A percentile compares a stretch with the other conserved stretches of the same genome.
Conservation (phyloP, 1,140 invertebrate genomes). For the Dufourea novaeangliae region DNA sequence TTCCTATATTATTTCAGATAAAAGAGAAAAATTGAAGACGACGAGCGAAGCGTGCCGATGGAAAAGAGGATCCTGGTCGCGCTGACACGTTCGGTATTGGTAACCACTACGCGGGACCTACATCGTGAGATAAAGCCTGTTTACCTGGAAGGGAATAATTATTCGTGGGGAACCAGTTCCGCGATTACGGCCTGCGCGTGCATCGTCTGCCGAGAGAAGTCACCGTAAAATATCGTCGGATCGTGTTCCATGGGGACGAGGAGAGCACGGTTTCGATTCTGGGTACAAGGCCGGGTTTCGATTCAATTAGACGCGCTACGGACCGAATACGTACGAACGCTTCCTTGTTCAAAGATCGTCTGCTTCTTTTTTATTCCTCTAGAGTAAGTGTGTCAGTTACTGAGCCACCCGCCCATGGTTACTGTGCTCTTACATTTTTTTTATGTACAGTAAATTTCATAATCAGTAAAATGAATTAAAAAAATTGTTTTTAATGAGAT, state of each 20-base stretch:
- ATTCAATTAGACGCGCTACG: constrained; percentile 56
- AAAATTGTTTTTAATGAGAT: too few relatives aligned
- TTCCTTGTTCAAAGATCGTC: constrained; percentile 17
- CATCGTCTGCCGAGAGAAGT: constrained; percentile 35
- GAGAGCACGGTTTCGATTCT: constrained; percentile 46
- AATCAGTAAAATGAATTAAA: too few relatives aligned
- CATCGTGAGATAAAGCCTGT: constrained; percentile 58
- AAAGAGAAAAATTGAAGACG: neutral
- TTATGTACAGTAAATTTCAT: too few relatives aligned
- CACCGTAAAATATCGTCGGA: constrained; percentile 53
- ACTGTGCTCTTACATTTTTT: too few relatives aligned
- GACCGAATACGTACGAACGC: neutral
- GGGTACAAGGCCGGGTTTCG: constrained; percentile 47
- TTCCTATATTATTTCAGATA: neutral
- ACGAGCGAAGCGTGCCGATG: neutral
- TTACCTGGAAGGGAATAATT: constrained; percentile 65
- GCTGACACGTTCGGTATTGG: constrained; percentile 29
- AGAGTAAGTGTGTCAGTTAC: too few relatives aligned
- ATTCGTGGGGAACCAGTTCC: constrained; percentile 62
- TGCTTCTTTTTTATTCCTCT: neutral
- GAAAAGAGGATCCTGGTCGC: neutral
- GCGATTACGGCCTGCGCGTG: constrained; percentile 31
- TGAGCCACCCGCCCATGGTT: too few relatives aligned
- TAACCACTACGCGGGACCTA: constrained; percentile 43
- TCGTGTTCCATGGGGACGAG: constrained; percentile 39